Evolutionary conservation across 2,113 vertebrate genomes (phyloP).

Genomic region (Triplophysa tibetana): DNA sequence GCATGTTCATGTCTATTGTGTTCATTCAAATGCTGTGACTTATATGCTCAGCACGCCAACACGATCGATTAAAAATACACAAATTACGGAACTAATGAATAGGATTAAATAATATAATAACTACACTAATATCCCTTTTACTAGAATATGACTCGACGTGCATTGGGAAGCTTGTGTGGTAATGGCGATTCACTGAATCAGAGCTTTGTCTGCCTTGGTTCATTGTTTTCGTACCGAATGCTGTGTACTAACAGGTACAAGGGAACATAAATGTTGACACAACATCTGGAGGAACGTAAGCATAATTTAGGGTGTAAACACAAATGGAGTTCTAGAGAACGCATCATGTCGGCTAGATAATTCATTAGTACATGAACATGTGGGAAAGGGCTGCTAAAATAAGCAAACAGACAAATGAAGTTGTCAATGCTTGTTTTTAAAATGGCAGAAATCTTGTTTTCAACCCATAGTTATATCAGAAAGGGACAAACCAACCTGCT

Average conservation of each 20-base stretch:
- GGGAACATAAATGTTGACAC: not conserved
- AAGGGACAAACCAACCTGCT: no score
- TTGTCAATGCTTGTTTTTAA: no score
- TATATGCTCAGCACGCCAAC: not conserved
- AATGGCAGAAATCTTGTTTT: no score
- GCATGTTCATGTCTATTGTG: not conserved
- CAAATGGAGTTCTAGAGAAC: slow-evolving; percentile 5
- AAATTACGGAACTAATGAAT: not conserved
- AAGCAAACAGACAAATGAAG: not conserved
- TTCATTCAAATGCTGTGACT: not conserved
- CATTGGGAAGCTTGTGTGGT: not conserved
- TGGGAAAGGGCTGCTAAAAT: not conserved
- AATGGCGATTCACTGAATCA: not conserved
- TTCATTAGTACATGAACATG: not conserved
- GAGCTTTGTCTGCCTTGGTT: not conserved
- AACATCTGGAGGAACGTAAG: not conserved
- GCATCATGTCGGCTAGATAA: slow-evolving; percentile 30
- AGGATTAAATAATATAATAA: slow-evolving; percentile 14
- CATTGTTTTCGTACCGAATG: not conserved
- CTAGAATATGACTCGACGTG: not conserved
- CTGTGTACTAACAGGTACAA: not conserved
- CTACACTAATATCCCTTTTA: not conserved
- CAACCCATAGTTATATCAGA: no score
- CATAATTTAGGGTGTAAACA: no score
- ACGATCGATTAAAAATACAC: not conserved